Conservation (phyloP, 2,113 vertebrate species). For the Corynorhinus townsendii region DNA sequence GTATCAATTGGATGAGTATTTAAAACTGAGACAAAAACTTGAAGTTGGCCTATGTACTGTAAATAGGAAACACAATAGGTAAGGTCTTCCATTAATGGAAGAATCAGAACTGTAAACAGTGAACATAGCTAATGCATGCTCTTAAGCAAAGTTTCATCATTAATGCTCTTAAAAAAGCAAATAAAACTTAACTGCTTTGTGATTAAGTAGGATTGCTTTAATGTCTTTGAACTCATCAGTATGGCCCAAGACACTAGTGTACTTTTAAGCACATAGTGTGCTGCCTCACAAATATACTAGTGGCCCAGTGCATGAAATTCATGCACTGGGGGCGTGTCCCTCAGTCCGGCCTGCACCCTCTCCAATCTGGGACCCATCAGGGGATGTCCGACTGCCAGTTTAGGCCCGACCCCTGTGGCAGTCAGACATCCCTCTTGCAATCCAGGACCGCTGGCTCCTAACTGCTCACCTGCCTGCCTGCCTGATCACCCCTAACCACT, state of each 20-base stretch:
- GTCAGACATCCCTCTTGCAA: no score
- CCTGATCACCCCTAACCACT: no score
- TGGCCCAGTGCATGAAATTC: no score
- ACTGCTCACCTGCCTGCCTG: no score
- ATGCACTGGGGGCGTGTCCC: no score
- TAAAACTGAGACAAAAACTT: neutral
- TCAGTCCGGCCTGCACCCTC: no score
- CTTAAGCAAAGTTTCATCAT: slow-evolving; percentile 21
- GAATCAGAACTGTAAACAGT: neutral
- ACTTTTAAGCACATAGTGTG: slow-evolving; percentile 20
- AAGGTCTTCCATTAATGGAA: neutral
- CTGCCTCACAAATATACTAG: neutral
- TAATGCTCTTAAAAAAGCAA: slow-evolving; percentile 21
- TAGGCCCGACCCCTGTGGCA: no score
- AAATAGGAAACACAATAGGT: neutral
- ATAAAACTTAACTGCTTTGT: slow-evolving; percentile 11
- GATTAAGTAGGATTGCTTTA: neutral
- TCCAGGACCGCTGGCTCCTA: no score
- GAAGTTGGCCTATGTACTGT: neutral
- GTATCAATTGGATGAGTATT: neutral
- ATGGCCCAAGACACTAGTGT: neutral
- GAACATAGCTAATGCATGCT: neutral
- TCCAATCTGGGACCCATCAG: no score
- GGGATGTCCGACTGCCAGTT: no score
- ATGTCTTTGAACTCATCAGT: slow-evolving; percentile 1